Evolutionary conservation across 2,113 vertebrate species (phyloP).

Genomic region (Triplophysa dalaica): DNA sequence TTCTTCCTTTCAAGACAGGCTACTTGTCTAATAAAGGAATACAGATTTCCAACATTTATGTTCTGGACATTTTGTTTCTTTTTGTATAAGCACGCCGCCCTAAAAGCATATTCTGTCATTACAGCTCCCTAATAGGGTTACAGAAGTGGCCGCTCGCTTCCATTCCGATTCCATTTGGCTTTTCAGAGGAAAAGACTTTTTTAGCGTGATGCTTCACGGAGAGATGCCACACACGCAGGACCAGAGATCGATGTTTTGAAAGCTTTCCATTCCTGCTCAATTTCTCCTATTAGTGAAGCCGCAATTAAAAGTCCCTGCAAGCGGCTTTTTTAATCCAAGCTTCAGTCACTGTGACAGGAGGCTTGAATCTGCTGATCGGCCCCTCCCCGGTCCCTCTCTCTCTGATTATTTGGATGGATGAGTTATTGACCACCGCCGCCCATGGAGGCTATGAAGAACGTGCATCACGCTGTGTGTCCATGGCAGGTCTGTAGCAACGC

Average conservation of each 20-base stretch:
- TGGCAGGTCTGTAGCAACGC: not conserved
- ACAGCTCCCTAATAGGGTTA: constrained; percentile 12
- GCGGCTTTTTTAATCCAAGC: constrained; percentile 57
- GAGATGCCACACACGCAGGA: not conserved
- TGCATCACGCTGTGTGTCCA: not conserved
- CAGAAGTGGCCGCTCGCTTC: not conserved
- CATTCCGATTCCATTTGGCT: not conserved
- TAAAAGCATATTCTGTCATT: constrained; percentile 22
- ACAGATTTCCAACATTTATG: constrained; percentile 15
- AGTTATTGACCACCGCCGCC: constrained; percentile 54
- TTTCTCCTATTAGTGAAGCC: constrained; percentile 66
- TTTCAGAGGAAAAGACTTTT: not conserved
- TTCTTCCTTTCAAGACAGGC: constrained; percentile 14
- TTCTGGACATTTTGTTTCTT: constrained; percentile 22
- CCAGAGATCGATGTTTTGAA: constrained; percentile 65
- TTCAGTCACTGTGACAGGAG: constrained; percentile 47
- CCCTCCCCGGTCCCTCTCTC: constrained; percentile 27
- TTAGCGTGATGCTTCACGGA: no score
- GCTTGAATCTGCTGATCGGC: constrained; percentile 12
- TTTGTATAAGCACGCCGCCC: constrained; percentile 15
- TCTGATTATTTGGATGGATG: constrained; percentile 49
- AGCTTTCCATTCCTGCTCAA: constrained; percentile 69
- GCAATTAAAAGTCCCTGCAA: constrained; percentile 70
- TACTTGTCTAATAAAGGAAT: constrained; percentile 23
- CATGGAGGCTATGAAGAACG: not conserved